These are phyloP conservation scores for Vultur gryphus DNA, from an alignment of 2,797 vertebrate genomes.

Conservation along the genomic window DNA sequence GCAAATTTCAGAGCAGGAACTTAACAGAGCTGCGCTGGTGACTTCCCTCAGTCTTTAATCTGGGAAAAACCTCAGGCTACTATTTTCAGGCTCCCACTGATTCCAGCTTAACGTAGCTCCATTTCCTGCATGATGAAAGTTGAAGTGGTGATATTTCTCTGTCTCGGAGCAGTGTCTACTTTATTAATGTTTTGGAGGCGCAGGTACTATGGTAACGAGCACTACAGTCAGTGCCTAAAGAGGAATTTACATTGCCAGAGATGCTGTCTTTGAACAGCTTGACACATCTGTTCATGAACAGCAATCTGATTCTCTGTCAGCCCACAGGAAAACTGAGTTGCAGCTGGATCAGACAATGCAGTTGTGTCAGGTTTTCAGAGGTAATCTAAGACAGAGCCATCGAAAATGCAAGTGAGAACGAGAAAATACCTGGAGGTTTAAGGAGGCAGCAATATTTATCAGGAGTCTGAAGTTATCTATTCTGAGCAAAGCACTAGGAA, in stretches of 20 bases:
- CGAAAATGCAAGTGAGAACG: conserved; percentile 1
- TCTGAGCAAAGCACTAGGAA: not conserved
- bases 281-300: conserved; percentile 25
- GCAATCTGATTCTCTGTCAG: conserved; percentile 3
- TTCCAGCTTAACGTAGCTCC: not conserved
- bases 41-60: conserved; percentile 4
- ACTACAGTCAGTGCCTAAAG: not conserved
- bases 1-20: not conserved
- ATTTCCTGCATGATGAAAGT: not conserved
- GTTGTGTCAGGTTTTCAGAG: conserved; percentile 3
- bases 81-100: conserved; percentile 1
- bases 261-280: conserved; percentile 24
- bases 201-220: conserved; percentile 19
- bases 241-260: not conserved
- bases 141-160: not conserved
- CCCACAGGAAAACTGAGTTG: not conserved
- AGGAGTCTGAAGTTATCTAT: not conserved
- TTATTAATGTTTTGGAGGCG: conserved; percentile 26
- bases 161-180: not conserved
- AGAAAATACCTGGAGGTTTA: not conserved
- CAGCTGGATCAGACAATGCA: conserved; percentile 20
- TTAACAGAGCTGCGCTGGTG: not conserved
- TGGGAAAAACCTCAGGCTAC: not conserved
- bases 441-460: conserved; percentile 1
- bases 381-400: not conserved